Conservation (phyloP, 2,888 invertebrate species). For the Amblyteles armatorius region DNA sequence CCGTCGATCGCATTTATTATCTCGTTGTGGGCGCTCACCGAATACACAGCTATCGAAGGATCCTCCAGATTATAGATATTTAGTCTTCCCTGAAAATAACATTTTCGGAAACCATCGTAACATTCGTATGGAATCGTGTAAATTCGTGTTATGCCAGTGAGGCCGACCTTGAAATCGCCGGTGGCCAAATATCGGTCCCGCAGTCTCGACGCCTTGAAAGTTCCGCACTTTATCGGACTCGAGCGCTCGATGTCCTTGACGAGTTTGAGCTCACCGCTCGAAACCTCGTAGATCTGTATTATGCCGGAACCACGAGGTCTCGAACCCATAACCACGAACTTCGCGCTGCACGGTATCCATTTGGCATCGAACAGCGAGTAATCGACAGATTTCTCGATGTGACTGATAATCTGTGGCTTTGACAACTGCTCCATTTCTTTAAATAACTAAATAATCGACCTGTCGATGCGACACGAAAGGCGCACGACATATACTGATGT, state of each 20-base stretch:
- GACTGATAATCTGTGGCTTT: constrained; percentile 96
- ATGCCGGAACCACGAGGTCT: constrained; percentile 94
- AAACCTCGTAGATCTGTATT: constrained; percentile 92
- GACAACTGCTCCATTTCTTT: constrained; percentile 86
- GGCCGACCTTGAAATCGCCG: constrained; percentile 91
- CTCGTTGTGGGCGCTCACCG: constrained; percentile 91
- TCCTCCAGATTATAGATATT: constrained; percentile 88
- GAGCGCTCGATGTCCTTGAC: constrained; percentile 91
- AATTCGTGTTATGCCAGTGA: not conserved
- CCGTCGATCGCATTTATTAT: constrained; percentile 97
- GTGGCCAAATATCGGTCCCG: constrained; percentile 94
- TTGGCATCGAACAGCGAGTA: constrained; percentile 96
- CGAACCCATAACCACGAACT: constrained; percentile 95
- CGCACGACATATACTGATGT: constrained; percentile 13
- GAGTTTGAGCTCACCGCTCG: constrained; percentile 90
- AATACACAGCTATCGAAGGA: constrained; percentile 90
- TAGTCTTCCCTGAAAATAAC: constrained; percentile 86
- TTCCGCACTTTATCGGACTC: constrained; percentile 96
- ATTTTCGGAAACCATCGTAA: not conserved
- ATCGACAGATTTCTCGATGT: constrained; percentile 92
- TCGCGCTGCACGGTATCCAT: constrained; percentile 98
- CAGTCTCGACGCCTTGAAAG: constrained; percentile 95
- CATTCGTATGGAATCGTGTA: not conserved
- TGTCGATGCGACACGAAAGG: not conserved
- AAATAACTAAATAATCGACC: not conserved